phyloP scores from a whole-genome alignment of 2,888 invertebrate species.

The Strigamia transsilvanica region DNA sequence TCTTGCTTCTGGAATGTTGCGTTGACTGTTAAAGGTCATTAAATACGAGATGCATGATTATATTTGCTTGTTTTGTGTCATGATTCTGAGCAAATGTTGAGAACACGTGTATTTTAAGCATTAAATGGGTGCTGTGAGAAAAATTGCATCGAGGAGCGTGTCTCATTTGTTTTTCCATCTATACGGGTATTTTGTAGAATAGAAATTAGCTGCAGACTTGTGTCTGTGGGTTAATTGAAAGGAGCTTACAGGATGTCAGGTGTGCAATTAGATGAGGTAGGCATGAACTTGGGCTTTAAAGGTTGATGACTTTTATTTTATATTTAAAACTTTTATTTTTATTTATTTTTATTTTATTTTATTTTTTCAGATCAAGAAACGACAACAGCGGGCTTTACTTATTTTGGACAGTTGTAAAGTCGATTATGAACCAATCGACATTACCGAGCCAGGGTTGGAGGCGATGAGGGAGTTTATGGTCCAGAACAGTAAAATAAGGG shows the following conservation, averaged over 20 bases:
- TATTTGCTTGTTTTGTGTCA: neutral
- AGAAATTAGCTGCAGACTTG: neutral
- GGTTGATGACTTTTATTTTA: neutral
- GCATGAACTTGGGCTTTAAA: conserved; percentile 3
- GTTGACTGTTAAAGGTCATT: neutral
- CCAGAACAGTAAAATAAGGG: conserved; percentile 70
- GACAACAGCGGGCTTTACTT: conserved; percentile 92
- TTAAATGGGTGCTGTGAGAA: neutral
- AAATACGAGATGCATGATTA: neutral
- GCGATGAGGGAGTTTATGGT: conserved; percentile 91
- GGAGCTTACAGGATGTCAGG: neutral
- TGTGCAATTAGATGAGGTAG: conserved; percentile 32
- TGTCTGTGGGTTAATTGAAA: neutral
- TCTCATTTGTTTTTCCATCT: no score
- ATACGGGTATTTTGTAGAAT: no score
- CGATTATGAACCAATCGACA: conserved; percentile 89
- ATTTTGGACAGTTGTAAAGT: conserved; percentile 91
- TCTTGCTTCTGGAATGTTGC: neutral
- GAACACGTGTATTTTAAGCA: neutral
- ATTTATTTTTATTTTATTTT: no score
- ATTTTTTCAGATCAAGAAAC: conserved; percentile 84
- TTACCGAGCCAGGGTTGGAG: conserved; percentile 91
- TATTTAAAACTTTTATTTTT: neutral
- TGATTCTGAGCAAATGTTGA: neutral
- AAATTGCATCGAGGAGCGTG: no score